Evolutionary conservation across 2,113 vertebrate species (phyloP).

Genomic region (Hemiscyllium ocellatum): DNA sequence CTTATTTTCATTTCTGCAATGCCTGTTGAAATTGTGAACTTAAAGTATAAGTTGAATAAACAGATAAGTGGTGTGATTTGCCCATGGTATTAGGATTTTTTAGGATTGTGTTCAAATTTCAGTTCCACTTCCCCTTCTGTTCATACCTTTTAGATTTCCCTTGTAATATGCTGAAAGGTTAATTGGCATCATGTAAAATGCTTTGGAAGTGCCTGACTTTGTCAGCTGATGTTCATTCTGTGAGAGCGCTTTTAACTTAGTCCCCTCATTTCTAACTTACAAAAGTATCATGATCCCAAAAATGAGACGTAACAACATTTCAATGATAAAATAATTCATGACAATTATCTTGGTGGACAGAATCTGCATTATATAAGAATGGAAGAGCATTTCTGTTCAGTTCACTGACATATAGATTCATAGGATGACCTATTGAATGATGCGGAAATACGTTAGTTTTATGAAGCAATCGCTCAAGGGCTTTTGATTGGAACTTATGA

Average conservation of each 20-base stretch:
- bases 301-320: neutral
- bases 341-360: neutral
- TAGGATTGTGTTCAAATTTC: neutral
- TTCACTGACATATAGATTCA: neutral
- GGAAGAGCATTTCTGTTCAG: conserved; percentile 14
- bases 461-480: neutral
- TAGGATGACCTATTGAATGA: conserved; percentile 25
- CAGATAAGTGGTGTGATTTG: neutral
- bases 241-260: neutral
- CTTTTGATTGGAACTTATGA: conserved; percentile 5
- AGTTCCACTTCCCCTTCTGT: neutral
- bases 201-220: neutral
- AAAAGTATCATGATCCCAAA: neutral
- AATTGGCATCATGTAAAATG: neutral
- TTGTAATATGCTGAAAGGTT: neutral
- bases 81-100: neutral
- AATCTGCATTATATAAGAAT: neutral
- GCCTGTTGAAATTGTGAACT: neutral
- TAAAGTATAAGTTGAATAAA: neutral
- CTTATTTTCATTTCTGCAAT: neutral
- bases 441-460: neutral
- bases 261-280: neutral
- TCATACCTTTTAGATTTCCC: neutral
- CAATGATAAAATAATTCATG: neutral
- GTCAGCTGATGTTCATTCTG: neutral